Base-by-base conservation (phyloP, 2,888 invertebrate species). In the Tetheella fluctuosa region DNA sequence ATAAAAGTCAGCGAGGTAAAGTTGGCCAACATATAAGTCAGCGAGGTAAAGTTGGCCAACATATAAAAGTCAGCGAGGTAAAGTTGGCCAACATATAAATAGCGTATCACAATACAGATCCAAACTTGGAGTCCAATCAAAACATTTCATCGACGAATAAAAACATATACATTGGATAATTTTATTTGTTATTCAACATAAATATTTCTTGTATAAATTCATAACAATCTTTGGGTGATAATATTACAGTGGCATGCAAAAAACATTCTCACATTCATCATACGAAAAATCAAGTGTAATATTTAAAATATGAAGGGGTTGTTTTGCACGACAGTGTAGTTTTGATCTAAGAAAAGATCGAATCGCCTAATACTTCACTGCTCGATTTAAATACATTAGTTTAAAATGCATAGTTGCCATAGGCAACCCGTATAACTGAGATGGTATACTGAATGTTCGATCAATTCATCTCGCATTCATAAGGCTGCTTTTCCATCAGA, bases 161-260 rank as follows among this genome's bases (percentile, higher is more conserved):
- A 78, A 70, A 72, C 73, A 73, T 65, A 65, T 76, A 75, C 84
- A 86, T 87, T 86, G 84, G 81, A 88, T 89, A 87, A 76, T 88
- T 91, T 91, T 92, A 91, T 91, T 91, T 86, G 86, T 91, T 89
- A 90, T 90, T 90, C 84, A 93, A 92, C 93, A 92, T 93, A 92
- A 92, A 92, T 92, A 93, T 89, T 83, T 89, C 85, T 92, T 91
- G 91, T 93, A 92, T 91, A 93, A 91, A 92, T 92, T 91, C 89
- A 91, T 92, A 93, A 92, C 93, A 92, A 92, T 93, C 92, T 93
- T 93, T 93, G 92, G 92, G 91, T 91, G 90, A 89, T 89, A 88
- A 86, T 87, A 86, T 79, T 86, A 81, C 81, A 81, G 59, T 76
- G 76, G 68, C 76, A 72, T 67, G 79, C 77, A 79, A 71, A 74